A percentile compares a stretch with the other conserved stretches of the same genome.
phyloP scores from a whole-genome alignment of 2,113 vertebrate genomes.

The Labeo rohita region DNA sequence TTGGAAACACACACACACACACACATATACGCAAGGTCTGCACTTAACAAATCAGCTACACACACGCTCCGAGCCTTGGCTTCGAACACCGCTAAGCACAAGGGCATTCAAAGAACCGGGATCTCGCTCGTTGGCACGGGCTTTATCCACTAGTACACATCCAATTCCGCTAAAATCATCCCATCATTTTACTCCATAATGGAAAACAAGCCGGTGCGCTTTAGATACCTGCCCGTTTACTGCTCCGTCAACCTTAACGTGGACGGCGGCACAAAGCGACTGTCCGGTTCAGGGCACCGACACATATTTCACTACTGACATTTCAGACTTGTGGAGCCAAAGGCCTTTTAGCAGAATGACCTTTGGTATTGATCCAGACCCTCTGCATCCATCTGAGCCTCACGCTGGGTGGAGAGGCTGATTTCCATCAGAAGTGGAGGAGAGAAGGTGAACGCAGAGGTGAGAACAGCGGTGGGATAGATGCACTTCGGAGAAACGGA shows the following conservation, averaged over 20 bases:
- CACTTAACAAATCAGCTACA: conserved; percentile 48
- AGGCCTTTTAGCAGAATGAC: conserved; percentile 63
- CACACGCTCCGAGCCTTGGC: conserved; percentile 20
- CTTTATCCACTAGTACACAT: not conserved
- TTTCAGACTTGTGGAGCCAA: conserved; percentile 54
- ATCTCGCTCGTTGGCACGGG: not conserved
- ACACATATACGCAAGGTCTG: conserved; percentile 15
- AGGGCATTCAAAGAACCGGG: not conserved
- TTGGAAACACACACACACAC: conserved; percentile 47
- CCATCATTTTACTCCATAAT: conserved; percentile 28
- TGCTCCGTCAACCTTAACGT: conserved; percentile 53
- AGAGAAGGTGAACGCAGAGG: conserved; percentile 28
- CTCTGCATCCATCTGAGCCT: conserved; percentile 44
- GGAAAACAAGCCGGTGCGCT: conserved; percentile 6
- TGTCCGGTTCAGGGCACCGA: conserved; percentile 47
- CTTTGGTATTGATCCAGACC: conserved; percentile 62
- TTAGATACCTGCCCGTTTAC: conserved; percentile 44
- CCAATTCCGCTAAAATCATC: conserved; percentile 20
- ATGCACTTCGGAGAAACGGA: conserved; percentile 15
- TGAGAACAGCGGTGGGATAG: not conserved
- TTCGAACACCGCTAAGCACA: conserved; percentile 30
- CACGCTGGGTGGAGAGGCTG: conserved; percentile 51
- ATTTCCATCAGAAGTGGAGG: conserved; percentile 49
- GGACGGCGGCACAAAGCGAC: conserved; percentile 31
- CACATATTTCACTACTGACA: conserved; percentile 64